phyloP scores from a whole-genome alignment of 1,140 invertebrate genomes.

The Neomicropteryx cornuta region DNA sequence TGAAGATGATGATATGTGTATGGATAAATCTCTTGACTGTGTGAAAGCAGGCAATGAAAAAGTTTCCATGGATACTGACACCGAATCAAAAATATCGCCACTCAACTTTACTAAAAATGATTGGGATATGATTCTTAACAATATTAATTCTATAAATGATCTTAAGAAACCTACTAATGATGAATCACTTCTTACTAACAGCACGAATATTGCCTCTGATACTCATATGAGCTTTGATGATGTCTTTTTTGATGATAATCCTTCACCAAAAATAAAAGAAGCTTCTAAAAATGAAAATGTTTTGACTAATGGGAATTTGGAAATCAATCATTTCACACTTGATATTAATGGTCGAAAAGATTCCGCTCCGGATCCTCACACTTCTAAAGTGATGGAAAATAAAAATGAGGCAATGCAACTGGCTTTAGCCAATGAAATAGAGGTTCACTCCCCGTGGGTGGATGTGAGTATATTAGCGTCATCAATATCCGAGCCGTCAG shows the following conservation, averaged over 20 bases:
- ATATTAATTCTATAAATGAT: conserved; percentile 21
- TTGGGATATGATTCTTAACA: conserved; percentile 19
- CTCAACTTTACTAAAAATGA: conserved; percentile 24
- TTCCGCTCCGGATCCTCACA: too few species aligned
- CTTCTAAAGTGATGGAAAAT: conserved; percentile 16
- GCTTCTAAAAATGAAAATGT: too few species aligned
- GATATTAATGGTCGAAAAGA: not conserved
- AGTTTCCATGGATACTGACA: conserved; percentile 18
- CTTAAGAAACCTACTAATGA: too few species aligned
- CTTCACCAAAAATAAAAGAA: too few species aligned
- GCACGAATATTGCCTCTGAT: too few species aligned
- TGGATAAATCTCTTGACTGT: too few species aligned
- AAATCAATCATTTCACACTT: too few species aligned
- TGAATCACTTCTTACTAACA: too few species aligned
- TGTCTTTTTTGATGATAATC: too few species aligned
- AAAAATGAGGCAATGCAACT: conserved; percentile 51
- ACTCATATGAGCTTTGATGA: too few species aligned
- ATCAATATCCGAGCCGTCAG: conserved; percentile 37
- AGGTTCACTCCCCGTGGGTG: conserved; percentile 58
- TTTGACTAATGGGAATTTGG: too few species aligned
- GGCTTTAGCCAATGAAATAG: conserved; percentile 60
- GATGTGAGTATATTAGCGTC: conserved; percentile 52
- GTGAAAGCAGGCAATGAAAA: conserved; percentile 30
- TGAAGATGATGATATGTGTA: too few species aligned
- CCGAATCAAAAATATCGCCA: conserved; percentile 9